A percentile compares a stretch with the other conserved stretches of the same genome.
Conservation (phyloP, 2,888 invertebrate genomes). For the Poecilus cupreus region DNA sequence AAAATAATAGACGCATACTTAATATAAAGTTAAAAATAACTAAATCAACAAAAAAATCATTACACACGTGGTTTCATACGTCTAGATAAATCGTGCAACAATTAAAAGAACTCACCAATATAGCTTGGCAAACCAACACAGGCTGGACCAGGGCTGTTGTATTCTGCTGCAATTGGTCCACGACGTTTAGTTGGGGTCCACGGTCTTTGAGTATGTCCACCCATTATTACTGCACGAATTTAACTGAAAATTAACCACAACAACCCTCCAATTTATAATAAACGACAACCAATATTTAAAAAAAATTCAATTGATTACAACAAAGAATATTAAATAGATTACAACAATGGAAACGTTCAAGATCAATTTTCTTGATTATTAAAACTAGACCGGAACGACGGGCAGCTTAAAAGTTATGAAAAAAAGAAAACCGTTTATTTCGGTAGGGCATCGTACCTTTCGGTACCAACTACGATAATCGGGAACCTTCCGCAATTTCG, state of each 20-base stretch:
- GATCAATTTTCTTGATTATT: constrained; percentile 1
- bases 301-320: neutral
- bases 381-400: constrained; percentile 27
- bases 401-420: neutral
- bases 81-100: neutral
- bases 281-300: neutral
- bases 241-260: constrained; percentile 24
- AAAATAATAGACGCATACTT: constrained; percentile 26
- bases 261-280: neutral
- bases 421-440: constrained; percentile 21
- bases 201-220: constrained; percentile 87
- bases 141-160: constrained; percentile 90
- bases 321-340: neutral
- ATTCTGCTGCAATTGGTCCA: constrained; percentile 92
- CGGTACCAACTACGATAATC: constrained; percentile 29
- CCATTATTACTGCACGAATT: constrained; percentile 71
- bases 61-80: neutral
- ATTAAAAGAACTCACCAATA: constrained; percentile 78
- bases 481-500: constrained; percentile 45
- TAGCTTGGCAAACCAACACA: constrained; percentile 87
- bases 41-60: constrained; percentile 8
- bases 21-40: constrained; percentile 12
- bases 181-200: constrained; percentile 94
- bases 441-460: constrained; percentile 40
- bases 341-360: constrained; percentile 18